Percentiles rank a stretch among this genome's conserved stretches.
Evolutionary conservation across 2,113 vertebrate genomes (phyloP).

Genomic region (Dicaeum eximium): DNA sequence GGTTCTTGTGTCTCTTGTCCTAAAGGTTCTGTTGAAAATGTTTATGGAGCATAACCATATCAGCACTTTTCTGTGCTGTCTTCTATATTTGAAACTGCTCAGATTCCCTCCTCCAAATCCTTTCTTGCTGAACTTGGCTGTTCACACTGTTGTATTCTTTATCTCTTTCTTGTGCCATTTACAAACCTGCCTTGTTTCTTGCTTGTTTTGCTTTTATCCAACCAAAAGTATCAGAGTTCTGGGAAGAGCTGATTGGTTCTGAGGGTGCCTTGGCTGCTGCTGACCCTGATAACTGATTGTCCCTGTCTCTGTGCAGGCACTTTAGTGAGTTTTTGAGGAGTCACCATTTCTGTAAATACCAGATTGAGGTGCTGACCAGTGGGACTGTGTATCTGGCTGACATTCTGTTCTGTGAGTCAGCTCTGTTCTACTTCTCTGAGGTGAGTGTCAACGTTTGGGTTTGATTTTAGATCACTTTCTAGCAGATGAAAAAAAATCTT

Average conservation of each 20-base stretch:
- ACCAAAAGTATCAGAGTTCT: not conserved
- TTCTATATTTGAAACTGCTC: not conserved
- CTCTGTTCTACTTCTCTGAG: conserved; percentile 99
- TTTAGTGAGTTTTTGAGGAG: conserved; percentile 95
- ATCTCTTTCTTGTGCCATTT: not conserved
- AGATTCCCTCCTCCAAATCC: not conserved
- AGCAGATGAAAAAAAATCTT: not conserved
- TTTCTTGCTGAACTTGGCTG: not conserved
- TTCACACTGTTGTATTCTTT: not conserved
- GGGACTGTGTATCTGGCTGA: conserved; percentile 97
- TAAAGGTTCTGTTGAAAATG: not conserved
- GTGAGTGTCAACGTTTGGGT: conserved; percentile 64
- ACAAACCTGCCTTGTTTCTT: not conserved
- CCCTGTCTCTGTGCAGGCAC: conserved; percentile 80
- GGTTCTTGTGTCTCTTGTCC: not conserved
- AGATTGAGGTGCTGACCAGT: conserved; percentile 99
- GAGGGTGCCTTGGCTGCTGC: not conserved
- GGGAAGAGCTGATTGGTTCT: not conserved
- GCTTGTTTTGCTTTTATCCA: not conserved
- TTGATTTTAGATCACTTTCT: not conserved
- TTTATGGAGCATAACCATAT: not conserved
- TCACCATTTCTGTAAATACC: conserved; percentile 99
- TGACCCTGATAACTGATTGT: not conserved
- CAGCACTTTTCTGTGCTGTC: not conserved
- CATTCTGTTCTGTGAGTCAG: conserved; percentile 97